Conservation (phyloP, 2,113 vertebrate species). For the Garra rufa region DNA sequence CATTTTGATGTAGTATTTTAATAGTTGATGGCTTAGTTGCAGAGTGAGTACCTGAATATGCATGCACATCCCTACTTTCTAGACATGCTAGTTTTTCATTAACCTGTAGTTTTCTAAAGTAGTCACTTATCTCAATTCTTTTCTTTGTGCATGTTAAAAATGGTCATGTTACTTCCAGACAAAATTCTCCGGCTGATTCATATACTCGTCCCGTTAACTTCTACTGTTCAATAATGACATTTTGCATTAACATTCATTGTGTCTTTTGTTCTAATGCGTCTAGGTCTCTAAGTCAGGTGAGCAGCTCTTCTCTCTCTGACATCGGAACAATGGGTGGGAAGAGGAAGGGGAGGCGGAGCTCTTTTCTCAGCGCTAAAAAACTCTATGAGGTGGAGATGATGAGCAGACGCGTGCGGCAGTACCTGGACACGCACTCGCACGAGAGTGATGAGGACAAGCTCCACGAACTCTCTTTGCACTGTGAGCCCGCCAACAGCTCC, state of each 20-base stretch:
- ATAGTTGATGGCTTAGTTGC: not conserved
- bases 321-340: conserved; percentile 88
- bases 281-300: conserved; percentile 97
- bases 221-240: not conserved
- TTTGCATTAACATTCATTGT: not conserved
- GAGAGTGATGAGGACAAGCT: conserved; percentile 95
- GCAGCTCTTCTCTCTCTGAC: conserved; percentile 90
- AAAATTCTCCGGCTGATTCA: conserved; percentile 1
- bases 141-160: conserved; percentile 16
- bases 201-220: not conserved
- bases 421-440: conserved; percentile 88
- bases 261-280: conserved; percentile 2
- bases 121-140: not conserved
- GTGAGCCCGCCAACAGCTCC: conserved; percentile 91
- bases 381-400: conserved; percentile 99
- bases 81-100: not conserved
- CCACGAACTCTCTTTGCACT: conserved; percentile 89
- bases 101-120: not conserved
- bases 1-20: not conserved
- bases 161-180: not conserved
- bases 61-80: not conserved
- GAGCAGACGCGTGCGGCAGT: conserved; percentile 96
- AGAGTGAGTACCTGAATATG: not conserved
- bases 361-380: conserved; percentile 98
- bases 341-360: conserved; percentile 95